These are phyloP conservation scores for Frankliniella fusca DNA, from an alignment of 2,888 invertebrate genomes.

Conservation along the genomic window DNA sequence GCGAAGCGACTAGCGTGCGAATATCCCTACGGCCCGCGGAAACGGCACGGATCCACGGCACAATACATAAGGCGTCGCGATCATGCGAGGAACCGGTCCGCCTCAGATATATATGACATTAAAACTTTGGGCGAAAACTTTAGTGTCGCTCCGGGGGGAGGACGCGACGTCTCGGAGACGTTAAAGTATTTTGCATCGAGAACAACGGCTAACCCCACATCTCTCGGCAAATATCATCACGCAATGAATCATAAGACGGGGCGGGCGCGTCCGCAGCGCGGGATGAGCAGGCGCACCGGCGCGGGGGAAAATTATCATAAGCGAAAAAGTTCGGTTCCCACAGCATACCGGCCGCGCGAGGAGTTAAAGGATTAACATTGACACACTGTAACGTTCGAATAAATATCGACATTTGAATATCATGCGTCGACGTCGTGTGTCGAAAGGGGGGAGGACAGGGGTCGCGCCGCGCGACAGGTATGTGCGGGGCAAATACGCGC, in stretches of 20 bases:
- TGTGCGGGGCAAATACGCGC: background rate
- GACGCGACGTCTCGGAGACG: background rate
- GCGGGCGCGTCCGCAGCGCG: constrained; percentile 2
- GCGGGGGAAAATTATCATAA: background rate
- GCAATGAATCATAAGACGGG: background rate
- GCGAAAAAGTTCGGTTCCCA: constrained; percentile 10
- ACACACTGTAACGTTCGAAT: constrained; percentile 24
- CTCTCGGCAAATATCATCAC: background rate
- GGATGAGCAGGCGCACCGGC: background rate
- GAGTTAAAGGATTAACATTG: constrained; percentile 26
- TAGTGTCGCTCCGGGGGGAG: background rate
- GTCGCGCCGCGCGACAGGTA: no score
- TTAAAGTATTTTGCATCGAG: constrained; percentile 1
- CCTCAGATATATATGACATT: background rate
- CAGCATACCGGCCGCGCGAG: background rate
- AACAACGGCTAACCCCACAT: constrained; percentile 5
- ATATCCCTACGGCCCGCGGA: no score
- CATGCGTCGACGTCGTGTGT: background rate
- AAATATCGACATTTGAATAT: constrained; percentile 27
- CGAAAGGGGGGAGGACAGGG: background rate
- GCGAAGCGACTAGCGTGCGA: no score
- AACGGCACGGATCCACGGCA: no score
- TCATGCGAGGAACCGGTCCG: background rate
- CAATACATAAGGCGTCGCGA: background rate
- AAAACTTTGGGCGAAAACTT: background rate